Base-by-base conservation (phyloP, 2,888 invertebrate species). In the Molanna angustata region DNA sequence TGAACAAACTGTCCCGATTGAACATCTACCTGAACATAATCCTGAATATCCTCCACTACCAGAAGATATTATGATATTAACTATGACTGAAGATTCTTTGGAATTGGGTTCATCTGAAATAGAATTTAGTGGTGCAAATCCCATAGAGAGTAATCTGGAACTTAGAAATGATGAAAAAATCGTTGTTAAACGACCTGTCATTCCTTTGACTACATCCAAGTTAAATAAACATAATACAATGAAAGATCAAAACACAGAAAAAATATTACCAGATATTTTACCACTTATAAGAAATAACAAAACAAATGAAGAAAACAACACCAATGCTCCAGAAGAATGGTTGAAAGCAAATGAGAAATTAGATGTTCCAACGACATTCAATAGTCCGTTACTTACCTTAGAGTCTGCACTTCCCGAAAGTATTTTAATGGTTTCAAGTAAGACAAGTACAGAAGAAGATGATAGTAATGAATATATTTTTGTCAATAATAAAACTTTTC, bases 31-130 rank as follows among this genome's bases (percentile, higher is more conserved):
- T 3, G 67, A 67, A 50, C 64, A 65, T 54, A 79, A 79, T 65
- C 79, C 79, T 0, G 78, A 76, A 2, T 79, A 79, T 65, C 79
- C 79, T 1, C 74, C 74, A 1, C 64, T 79, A 49, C 74, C 76
- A 3, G 78, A 79, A 52, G 72, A 78, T 49, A 73, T 79, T 63
- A 74, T 71, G 54, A 59, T 58, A 37, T 58, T 60, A n/a, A 61
- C 67, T 50, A 65, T 32, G 64, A 60, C 49, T 63, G 66, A 44
- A 53, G 61, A 11, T 48, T 27, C 59, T 42, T 22, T 56, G 6
- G 56, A 56, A 35, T 52, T 46, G 9, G 49, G 45, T 21, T 51
- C 42, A 11, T 55, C 54, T 20, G 59, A 59, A 52, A 20, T 54
- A 22, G 59, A 59, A 27, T 55, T 51, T 22, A 50, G 48, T 39